Conservation (phyloP, 1,140 invertebrate genomes). For the Drosophila pectinifera region DNA sequence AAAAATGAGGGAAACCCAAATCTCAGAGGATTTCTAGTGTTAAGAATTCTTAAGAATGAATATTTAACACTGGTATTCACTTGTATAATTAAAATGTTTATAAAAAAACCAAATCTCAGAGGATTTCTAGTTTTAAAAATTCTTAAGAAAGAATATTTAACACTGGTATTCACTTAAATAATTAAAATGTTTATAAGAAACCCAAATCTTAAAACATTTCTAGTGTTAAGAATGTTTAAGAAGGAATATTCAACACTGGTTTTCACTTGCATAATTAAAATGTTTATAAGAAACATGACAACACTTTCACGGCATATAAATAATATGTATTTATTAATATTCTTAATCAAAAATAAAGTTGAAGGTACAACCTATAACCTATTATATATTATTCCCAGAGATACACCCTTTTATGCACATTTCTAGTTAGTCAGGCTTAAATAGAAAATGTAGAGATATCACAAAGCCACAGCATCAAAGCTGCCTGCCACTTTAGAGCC, state of each 20-base stretch:
- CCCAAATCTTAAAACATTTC: not conserved
- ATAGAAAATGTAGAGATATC: constrained; percentile 1
- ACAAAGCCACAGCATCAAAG: not conserved
- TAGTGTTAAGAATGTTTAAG: constrained; percentile 3
- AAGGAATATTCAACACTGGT: not conserved
- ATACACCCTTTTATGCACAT: not conserved
- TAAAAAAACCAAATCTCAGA: not conserved
- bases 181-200: not conserved
- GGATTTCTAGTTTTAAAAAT: constrained; percentile 2
- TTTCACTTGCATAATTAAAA: not conserved
- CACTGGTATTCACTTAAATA: not conserved
- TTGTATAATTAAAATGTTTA: not conserved
- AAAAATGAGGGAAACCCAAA: constrained; percentile 14
- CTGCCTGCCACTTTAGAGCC: not conserved
- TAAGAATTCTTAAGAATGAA: constrained; percentile 2
- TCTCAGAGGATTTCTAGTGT: constrained; percentile 4
- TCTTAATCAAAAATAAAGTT: no score
- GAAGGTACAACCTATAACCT: no score
- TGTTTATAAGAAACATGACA: not conserved
- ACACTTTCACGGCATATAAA: no score
- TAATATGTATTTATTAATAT: no score
- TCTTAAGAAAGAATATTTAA: not conserved
- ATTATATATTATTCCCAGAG: not conserved
- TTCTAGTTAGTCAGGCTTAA: not conserved
- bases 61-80: not conserved